Evolutionary conservation across 2,113 vertebrate genomes (phyloP).

Genomic region (Pseudopodoces humilis): DNA sequence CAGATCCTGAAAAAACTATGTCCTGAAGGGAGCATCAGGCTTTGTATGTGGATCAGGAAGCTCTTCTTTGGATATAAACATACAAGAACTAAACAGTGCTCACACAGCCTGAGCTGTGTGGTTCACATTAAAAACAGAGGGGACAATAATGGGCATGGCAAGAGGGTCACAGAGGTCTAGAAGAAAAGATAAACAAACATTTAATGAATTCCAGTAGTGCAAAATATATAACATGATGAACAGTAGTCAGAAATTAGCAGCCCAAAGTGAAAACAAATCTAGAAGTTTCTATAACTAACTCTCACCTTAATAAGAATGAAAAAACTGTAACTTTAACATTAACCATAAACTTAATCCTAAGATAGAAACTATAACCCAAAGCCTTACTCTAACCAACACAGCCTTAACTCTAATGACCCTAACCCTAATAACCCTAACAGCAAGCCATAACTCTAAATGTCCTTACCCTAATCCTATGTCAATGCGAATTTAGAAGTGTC

Average conservation of each 20-base stretch:
- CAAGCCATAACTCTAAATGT: not conserved
- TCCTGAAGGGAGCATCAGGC: not conserved
- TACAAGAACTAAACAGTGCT: not conserved
- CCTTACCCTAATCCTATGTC: not conserved
- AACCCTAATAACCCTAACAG: not conserved
- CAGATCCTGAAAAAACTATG: not conserved
- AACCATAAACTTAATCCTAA: not conserved
- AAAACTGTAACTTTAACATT: not conserved
- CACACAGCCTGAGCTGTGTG: not conserved
- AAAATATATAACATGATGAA: not conserved
- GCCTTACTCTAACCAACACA: not conserved
- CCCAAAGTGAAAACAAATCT: not conserved
- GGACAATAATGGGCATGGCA: not conserved
- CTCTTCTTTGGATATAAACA: not conserved
- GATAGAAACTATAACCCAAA: not conserved
- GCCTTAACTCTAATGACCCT: not conserved
- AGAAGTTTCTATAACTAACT: not conserved
- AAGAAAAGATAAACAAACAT: not conserved
- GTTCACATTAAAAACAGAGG: not conserved
- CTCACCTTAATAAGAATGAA: not conserved
- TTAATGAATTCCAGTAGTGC: not conserved
- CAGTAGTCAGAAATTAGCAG: not conserved
- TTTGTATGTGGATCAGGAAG: not conserved
- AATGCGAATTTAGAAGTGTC: not conserved
- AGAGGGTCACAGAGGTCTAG: not conserved